Base-by-base conservation (phyloP, 2,888 invertebrate genomes). In the Saturnia pavonia region DNA sequence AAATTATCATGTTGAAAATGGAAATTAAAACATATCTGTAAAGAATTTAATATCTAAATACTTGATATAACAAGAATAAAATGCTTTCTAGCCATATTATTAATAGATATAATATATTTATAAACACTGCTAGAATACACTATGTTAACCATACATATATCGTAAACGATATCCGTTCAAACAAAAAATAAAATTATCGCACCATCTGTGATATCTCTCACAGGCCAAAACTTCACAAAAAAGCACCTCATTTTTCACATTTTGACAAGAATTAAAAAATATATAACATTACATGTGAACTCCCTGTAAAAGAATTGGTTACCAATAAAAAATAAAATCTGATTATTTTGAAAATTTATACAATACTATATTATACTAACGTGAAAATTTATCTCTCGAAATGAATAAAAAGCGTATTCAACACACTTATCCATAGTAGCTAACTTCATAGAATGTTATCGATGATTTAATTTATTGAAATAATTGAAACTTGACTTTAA, bases 171-270 rank as follows among this genome's bases (percentile, higher is more conserved):
- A 82, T 73, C 74, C 73, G 78, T 81, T 83, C 72, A 84, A 82
- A 84, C 78, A 82, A 80, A 80, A 78, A 75, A 79, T 79, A 85
- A 83, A 87, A 85, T 84, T 84, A 89, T 88, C 89, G 91, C 90
- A 91, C 90, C 89, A 74, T 77, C 82, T 82, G 77, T 75, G 77
- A 74, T 78, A 73, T 76, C 71, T 25, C 57, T 75, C 76, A 78
- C 75, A 80, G 81, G 80, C 80, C 81, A 80, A 83, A 80, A 77
- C 79, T 80, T 82, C 77, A 84, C 82, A 79, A 84, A 84, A 85
- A 88, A 91, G 91, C 91, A 91, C 91, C 91, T 88, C 79, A 82
- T 82, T 85, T 85, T 85, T 82, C 76, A 81, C 77, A 82, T 81
- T 80, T 80, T 82, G 83, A 89, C 83, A 87, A 86, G 83, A 87